Conservation (phyloP, 53 echinoderm and acorn worm species). For the Holothuria leucospilota region DNA sequence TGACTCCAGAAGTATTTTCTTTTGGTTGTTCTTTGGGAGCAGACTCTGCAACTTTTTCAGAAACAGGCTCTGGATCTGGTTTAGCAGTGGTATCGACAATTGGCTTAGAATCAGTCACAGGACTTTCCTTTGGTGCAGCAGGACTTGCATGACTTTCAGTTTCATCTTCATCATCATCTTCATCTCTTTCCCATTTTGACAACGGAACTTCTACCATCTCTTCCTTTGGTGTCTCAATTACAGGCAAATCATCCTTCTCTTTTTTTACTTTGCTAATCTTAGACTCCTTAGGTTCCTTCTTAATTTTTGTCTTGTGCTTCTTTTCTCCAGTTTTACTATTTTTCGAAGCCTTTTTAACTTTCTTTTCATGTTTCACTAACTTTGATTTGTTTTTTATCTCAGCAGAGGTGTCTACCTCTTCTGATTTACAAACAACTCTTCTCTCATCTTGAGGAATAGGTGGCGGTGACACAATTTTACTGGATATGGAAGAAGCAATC, state of each 20-base stretch:
- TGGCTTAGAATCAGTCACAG: constrained; percentile 7
- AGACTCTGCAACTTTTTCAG: constrained; percentile 25
- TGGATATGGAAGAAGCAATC: constrained; percentile 23
- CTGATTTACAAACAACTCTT: neutral
- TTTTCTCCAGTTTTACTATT: constrained; percentile 56
- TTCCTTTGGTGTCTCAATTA: neutral
- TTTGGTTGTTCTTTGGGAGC: constrained; percentile 39
- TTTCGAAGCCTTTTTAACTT: constrained; percentile 26
- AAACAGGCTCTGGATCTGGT: constrained; percentile 24
- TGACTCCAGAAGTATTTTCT: constrained; percentile 24
- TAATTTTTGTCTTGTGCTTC: constrained; percentile 53
- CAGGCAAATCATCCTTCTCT: constrained; percentile 44
- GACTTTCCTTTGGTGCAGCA: neutral
- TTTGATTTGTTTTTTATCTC: constrained; percentile 41
- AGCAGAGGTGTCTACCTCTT: neutral
- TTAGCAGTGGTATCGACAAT: neutral
- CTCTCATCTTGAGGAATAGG: constrained; percentile 50
- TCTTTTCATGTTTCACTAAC: constrained; percentile 52
- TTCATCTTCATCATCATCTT: constrained; percentile 49
- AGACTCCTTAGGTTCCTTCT: constrained; percentile 48
- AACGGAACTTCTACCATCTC: constrained; percentile 73
- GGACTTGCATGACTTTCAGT: neutral
- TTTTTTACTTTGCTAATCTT: constrained; percentile 14
- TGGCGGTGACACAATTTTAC: constrained; percentile 1
- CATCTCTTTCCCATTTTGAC: constrained; percentile 86